phyloP scores from a whole-genome alignment of 2,888 invertebrate genomes.

The Anoplius nigerrimus region DNA sequence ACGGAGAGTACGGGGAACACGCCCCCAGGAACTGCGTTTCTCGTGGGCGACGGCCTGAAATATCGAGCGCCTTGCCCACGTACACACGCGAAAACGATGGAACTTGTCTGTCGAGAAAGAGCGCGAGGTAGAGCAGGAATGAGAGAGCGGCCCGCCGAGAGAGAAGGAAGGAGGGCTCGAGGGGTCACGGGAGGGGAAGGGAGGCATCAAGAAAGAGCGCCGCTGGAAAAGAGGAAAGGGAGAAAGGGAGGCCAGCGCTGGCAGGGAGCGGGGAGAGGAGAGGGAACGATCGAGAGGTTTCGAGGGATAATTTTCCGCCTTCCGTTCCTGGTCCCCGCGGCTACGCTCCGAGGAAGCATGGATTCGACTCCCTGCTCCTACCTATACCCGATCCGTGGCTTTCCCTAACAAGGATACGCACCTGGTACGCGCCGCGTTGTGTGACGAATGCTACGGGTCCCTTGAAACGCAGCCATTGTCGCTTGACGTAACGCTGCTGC shows the following conservation, averaged over 20 bases:
- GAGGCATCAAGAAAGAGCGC: slow-evolving; percentile 6
- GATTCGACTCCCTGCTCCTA: background rate
- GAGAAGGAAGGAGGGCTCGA: slow-evolving; percentile 8
- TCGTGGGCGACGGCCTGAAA: slow-evolving; percentile 64
- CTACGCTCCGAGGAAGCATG: slow-evolving; percentile 17
- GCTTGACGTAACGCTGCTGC: too few species aligned
- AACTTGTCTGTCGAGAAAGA: slow-evolving; percentile 49
- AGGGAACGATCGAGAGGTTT: slow-evolving; percentile 28
- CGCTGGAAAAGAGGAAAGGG: slow-evolving; percentile 10
- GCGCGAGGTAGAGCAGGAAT: slow-evolving; percentile 19
- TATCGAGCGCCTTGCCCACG: slow-evolving; percentile 64
- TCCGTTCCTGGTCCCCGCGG: slow-evolving; percentile 20
- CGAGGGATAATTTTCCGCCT: slow-evolving; percentile 39
- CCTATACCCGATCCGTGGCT: background rate
- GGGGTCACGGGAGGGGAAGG: slow-evolving; percentile 1
- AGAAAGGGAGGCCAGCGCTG: slow-evolving; percentile 23
- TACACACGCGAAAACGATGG: slow-evolving; percentile 56
- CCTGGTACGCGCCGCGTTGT: too few species aligned
- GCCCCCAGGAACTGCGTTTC: slow-evolving; percentile 59
- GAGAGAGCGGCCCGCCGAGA: slow-evolving; percentile 17
- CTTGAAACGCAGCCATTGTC: too few species aligned
- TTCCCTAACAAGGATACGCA: slow-evolving; percentile 1
- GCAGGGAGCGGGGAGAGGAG: slow-evolving; percentile 15
- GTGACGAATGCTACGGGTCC: too few species aligned
- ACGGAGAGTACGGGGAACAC: slow-evolving; percentile 44